These are phyloP conservation scores for Margaritifera margaritifera DNA, from an alignment of 2,888 invertebrate genomes.

Conservation along the genomic window DNA sequence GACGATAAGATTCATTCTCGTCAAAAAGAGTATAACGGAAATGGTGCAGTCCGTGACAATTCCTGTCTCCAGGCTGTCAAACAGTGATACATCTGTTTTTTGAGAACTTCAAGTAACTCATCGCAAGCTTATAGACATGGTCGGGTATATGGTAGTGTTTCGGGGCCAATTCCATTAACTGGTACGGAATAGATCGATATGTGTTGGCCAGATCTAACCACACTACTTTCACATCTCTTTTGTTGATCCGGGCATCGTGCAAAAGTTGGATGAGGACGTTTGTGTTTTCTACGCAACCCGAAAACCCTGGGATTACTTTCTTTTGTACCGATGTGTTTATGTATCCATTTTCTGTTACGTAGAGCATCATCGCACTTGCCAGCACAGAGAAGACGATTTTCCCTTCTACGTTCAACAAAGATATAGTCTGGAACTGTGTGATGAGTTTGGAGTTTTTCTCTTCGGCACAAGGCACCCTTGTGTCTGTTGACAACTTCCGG, in stretches of 20 bases:
- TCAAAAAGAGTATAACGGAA: conserved; percentile 17
- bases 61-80: conserved; percentile 5
- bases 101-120: background rate
- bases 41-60: conserved; percentile 19
- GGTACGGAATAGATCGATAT: conserved; percentile 6
- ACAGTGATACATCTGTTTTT: background rate
- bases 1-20: conserved; percentile 20
- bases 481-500: no score
- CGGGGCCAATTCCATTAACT: background rate
- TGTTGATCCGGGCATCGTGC: conserved; percentile 8
- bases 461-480: no score
- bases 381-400: conserved; percentile 24
- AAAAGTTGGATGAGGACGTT: conserved; percentile 21
- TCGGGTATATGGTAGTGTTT: conserved; percentile 6
- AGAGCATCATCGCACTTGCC: conserved; percentile 11
- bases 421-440: no score
- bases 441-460: no score
- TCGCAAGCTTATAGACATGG: background rate
- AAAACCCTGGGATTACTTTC: conserved; percentile 25
- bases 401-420: no score
- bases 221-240: conserved; percentile 4
- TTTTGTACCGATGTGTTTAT: conserved; percentile 27
- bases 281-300: conserved; percentile 24
- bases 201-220: conserved; percentile 11
- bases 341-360: conserved; percentile 15